Base-by-base conservation (phyloP, 2,797 vertebrate genomes). In the Oreochromis grahami region DNA sequence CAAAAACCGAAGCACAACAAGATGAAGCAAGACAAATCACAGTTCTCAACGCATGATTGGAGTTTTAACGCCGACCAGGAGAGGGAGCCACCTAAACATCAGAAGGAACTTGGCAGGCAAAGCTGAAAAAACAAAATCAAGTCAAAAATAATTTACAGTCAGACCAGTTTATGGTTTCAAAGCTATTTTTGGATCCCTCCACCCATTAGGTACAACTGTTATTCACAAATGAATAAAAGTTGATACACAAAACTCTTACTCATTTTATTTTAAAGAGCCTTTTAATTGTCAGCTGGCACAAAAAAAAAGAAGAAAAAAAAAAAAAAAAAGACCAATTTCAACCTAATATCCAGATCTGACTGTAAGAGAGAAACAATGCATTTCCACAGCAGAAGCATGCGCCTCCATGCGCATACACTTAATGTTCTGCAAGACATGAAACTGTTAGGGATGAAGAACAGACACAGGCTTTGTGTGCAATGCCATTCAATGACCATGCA, bases 401-500 rank as follows among this genome's bases (percentile, higher is more conserved):
- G 76, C 72, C 52, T 58, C 76, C 79, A 86, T 81, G 78, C 11
- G 79, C 91, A 89, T 72, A 84, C 74, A 68, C 83, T 77, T 68
- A 87, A 84, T 53, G 80, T 79, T 93, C 90, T 83, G 81, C 80
- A 76, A 89, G 84, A 90, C 56, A 79, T 84, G 80, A 86, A 78
- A 79, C 83, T 77, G 86, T 87, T 80, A 92, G 77, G 78, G 70
- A 77, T 78, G 60, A 86, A 60, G 48, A 77, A 90, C 77, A 93
- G 84, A 92, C 87, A 90, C 88, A 84, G 84, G 77, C 56, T 38
- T 78, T 76, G 92, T 91, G 88, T 90, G 90, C 51, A 77, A 36
- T 78, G 85, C 76, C 80, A 83, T 92, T 91, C 83, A 85, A 84
- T 85, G 81, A 94, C 91, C 96, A 96, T 96, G 96, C 95, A 95